A percentile compares a stretch with the other conserved stretches of the same genome.
These are phyloP conservation scores for Meteorus colon DNA, from an alignment of 2,888 invertebrate genomes.

Conservation along the genomic window DNA sequence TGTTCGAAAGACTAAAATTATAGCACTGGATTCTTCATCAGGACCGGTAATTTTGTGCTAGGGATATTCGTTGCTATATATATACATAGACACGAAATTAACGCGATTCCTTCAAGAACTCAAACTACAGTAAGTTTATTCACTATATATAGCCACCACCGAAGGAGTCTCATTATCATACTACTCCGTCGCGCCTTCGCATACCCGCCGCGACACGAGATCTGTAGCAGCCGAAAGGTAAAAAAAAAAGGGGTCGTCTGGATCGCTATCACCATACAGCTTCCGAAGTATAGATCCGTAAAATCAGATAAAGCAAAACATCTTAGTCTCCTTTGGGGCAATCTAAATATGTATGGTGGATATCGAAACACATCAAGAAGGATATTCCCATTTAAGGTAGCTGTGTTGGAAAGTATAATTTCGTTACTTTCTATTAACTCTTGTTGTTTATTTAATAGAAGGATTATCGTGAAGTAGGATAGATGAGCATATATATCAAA, in stretches of 20 bases:
- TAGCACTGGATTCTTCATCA: conserved; percentile 21
- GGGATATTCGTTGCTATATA: conserved; percentile 8
- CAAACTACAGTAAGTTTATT: conserved; percentile 52
- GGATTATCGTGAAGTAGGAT: too few species aligned
- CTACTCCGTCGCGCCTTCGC: conserved; percentile 55
- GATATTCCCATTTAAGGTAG: background rate
- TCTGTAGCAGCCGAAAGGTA: conserved; percentile 20
- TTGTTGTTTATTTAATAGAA: too few species aligned
- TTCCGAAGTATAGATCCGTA: conserved; percentile 31
- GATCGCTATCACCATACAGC: conserved; percentile 30
- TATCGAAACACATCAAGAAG: background rate
- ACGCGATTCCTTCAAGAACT: conserved; percentile 59
- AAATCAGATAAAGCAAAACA: conserved; percentile 28
- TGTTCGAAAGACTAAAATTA: conserved; percentile 30
- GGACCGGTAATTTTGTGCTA: conserved; percentile 38
- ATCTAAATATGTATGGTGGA: conserved; percentile 17
- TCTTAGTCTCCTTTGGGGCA: conserved; percentile 37
- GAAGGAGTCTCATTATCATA: conserved; percentile 63
- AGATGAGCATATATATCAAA: too few species aligned
- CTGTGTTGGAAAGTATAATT: too few species aligned
- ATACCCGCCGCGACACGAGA: conserved; percentile 43
- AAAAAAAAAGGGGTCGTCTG: conserved; percentile 14
- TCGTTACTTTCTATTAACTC: too few species aligned
- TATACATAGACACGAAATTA: conserved; percentile 10
- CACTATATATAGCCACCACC: conserved; percentile 51